Base-by-base conservation (phyloP, 2,113 vertebrate genomes). In the Misgurnus anguillicaudatus region DNA sequence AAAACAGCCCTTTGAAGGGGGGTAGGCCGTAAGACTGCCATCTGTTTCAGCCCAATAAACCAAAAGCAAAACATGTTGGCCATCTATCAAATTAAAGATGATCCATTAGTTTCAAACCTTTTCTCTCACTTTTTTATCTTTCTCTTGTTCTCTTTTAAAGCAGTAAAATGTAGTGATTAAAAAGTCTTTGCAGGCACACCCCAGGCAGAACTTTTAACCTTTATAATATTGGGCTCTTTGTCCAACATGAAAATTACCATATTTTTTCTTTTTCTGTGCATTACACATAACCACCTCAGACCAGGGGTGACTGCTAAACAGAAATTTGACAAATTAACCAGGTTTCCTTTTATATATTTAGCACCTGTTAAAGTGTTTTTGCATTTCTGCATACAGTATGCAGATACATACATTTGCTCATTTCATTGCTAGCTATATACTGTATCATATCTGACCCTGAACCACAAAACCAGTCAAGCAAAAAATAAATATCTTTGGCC, bases 1-100 rank as follows among this genome's bases (percentile, higher is more conserved):
- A 76, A 76, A 75, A 60, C 38, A 75, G 58, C 58, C 42, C 39
- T 41, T 42, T 47, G 24, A 38, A 48, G 72, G 6, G 58, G 58
- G 60, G 51, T 3, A 36, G 38, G 74, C 45, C n/a, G 61, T 65
- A 65, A 76, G 31, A 76, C 60, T 17, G 51, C 74, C 74, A 64
- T 76, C 74, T 76, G 74, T 51, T 45, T 24, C 16, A 14, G 31
- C 5, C 21, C 60, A 36, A 76, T 64, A 53, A 64, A 41, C 31
- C 16, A 48, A 64, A 63, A 19, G 45, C 64, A 76, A 64, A 76
- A 53, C 39, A 47, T 21, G 5, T 61, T 62, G 41, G 57, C 57
- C 41, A 74, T 74, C 8, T 74, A 64, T 76, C 73, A 64, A 76
- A 64, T 76, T 38, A 64, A 53, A 39, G 9, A 65, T 76, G 9